Percentiles rank a stretch among this genome's conserved stretches.
Conservation (phyloP, 2,888 invertebrate species). For the Suillia variegata region DNA sequence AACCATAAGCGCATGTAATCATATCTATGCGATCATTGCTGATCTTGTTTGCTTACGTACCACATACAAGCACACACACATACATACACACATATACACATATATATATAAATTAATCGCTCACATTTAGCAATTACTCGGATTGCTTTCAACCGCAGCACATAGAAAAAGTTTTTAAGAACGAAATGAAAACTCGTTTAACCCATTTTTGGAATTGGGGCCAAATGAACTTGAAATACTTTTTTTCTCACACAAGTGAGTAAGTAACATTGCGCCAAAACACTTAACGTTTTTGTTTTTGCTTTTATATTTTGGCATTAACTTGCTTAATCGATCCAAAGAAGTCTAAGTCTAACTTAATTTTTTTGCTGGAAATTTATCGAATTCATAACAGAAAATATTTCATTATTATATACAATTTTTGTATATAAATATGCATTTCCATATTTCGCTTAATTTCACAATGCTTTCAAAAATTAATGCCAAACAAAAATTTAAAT, state of each 20-base stretch:
- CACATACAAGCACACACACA: neutral
- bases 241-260: neutral
- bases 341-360: no score
- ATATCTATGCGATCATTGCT: conserved; percentile 3
- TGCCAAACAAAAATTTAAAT: no score
- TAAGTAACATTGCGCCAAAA: neutral
- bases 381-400: no score
- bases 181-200: neutral
- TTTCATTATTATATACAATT: no score
- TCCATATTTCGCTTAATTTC: no score
- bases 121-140: no score
- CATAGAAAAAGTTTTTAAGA: neutral
- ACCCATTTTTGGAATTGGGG: conserved; percentile 6
- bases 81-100: neutral
- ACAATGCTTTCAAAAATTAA: no score
- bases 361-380: no score
- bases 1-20: no score
- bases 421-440: no score
- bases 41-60: neutral
- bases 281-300: no score
- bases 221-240: neutral
- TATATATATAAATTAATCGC: neutral
- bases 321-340: neutral
- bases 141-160: no score
- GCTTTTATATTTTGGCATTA: neutral